These are phyloP conservation scores for Caenorhabditis sp. DNA, from an alignment of 2,888 invertebrate species.

Conservation along the genomic window DNA sequence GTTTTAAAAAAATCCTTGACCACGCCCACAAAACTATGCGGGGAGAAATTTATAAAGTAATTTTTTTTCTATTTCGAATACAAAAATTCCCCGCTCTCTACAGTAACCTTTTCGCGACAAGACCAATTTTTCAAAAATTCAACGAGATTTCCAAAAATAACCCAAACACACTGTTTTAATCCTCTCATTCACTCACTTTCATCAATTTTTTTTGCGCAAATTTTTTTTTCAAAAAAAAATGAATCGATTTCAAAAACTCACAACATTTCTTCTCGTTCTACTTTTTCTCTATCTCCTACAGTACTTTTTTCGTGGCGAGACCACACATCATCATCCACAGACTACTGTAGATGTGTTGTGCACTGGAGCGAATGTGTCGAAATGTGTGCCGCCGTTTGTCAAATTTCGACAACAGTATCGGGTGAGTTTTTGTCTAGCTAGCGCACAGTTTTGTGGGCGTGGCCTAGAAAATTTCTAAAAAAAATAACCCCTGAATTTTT, in stretches of 20 bases:
- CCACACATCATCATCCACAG: not conserved
- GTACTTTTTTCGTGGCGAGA: not conserved
- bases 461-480: not conserved
- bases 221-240: not conserved
- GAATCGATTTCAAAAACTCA: constrained; percentile 5
- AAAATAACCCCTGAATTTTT: no score
- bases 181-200: no score
- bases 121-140: no score
- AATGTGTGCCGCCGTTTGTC: constrained; percentile 28
- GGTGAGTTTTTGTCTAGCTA: not conserved
- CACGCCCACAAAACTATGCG: no score
- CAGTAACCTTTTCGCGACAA: no score
- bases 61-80: no score
- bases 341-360: constrained; percentile 7
- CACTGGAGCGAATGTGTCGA: constrained; percentile 9
- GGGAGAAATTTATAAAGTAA: no score
- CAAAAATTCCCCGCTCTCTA: no score
- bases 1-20: no score
- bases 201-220: no score
- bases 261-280: not conserved
- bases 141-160: no score
- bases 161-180: no score
- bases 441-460: not conserved
- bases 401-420: constrained; percentile 26
- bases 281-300: not conserved